phyloP scores from a whole-genome alignment of 2,113 vertebrate species.

The Gopherus flavomarginatus region DNA sequence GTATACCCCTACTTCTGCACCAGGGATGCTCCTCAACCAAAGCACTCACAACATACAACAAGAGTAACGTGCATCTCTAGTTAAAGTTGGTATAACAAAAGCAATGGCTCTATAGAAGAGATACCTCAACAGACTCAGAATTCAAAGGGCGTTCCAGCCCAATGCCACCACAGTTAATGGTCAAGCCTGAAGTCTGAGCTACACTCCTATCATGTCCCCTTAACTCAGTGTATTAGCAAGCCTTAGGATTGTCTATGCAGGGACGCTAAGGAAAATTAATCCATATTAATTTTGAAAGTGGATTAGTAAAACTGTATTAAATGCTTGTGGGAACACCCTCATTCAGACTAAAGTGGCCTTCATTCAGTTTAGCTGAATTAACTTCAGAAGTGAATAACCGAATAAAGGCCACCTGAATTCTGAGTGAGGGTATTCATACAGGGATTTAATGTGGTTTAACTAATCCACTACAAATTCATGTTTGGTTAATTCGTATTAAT shows the following conservation, averaged over 20 bases:
- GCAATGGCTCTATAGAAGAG: neutral
- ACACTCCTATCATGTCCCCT: neutral
- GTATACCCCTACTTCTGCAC: neutral
- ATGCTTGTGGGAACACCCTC: neutral
- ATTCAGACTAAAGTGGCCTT: neutral
- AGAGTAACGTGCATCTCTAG: accelerated
- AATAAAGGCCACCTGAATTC: neutral
- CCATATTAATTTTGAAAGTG: neutral
- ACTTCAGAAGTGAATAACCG: neutral
- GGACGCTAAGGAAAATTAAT: neutral
- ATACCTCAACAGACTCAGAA: neutral
- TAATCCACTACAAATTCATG: neutral
- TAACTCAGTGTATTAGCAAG: neutral
- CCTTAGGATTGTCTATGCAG: neutral
- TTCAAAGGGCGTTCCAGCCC: neutral
- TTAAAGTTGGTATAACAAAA: neutral
- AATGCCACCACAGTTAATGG: neutral
- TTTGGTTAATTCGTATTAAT: neutral
- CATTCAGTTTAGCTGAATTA: neutral
- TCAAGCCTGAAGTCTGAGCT: neutral
- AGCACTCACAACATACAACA: neutral
- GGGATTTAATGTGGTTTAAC: neutral
- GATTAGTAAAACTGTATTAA: neutral
- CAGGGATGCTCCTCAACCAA: neutral
- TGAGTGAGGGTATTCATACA: neutral